Evolutionary conservation across 2,113 vertebrate species (phyloP).

Genomic region (Emydocephalus ijimae): DNA sequence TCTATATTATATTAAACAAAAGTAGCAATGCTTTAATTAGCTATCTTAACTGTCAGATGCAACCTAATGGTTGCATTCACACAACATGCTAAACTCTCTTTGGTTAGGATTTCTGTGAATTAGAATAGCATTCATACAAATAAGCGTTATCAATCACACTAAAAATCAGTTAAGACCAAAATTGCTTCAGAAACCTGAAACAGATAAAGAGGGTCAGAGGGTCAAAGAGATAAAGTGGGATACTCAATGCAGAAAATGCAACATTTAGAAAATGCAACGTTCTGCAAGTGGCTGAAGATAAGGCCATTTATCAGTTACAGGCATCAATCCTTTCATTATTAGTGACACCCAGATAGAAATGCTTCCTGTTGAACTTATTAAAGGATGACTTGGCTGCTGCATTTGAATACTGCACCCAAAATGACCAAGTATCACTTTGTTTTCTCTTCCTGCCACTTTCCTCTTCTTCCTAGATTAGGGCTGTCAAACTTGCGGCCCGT

Average conservation of each 20-base stretch:
- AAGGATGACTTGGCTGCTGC: background rate
- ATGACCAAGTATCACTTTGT: background rate
- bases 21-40: background rate
- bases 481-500: too few relatives aligned
- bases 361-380: background rate
- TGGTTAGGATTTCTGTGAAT: background rate
- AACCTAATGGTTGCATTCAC: background rate
- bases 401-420: background rate
- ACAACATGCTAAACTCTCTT: background rate
- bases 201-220: background rate
- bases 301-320: background rate
- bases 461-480: conserved; percentile 18
- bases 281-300: background rate
- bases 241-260: background rate
- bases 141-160: background rate
- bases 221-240: background rate
- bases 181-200: background rate
- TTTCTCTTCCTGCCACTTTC: conserved; percentile 15
- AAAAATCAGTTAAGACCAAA: too few relatives aligned
- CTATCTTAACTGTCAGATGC: background rate
- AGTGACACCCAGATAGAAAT: background rate
- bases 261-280: background rate
- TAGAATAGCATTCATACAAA: background rate
- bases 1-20: background rate
- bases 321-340: background rate